phyloP scores from a whole-genome alignment of 2,797 vertebrate species.

The Erithacus rubecula region DNA sequence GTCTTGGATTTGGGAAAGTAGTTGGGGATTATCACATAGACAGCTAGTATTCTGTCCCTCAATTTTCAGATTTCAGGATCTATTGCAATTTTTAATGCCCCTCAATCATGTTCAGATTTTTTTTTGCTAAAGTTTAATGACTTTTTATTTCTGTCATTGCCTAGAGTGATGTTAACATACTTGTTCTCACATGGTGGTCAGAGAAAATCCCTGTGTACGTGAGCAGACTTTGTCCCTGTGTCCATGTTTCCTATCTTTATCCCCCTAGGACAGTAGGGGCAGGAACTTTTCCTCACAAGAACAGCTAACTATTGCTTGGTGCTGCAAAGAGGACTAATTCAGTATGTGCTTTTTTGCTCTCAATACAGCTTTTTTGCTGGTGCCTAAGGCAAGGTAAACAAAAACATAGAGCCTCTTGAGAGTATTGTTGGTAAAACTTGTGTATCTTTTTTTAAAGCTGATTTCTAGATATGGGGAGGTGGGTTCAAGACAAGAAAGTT shows the following conservation, averaged over 20 bases:
- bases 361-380: too few relatives aligned
- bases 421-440: not conserved
- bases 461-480: not conserved
- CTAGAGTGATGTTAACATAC: not conserved
- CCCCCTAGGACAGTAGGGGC: not conserved
- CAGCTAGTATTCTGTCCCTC: not conserved
- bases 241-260: not conserved
- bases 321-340: not conserved
- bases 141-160: not conserved
- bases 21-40: accelerated
- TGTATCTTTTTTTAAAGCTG: not conserved
- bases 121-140: not conserved
- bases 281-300: not conserved
- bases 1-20: not conserved
- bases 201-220: not conserved
- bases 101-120: not conserved
- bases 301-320: not conserved
- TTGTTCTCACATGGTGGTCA: not conserved
- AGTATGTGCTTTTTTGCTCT: not conserved
- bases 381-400: not conserved
- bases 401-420: not conserved
- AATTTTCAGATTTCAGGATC: not conserved
- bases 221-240: not conserved
- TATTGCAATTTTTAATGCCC: not conserved
- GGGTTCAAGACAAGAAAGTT: not conserved